phyloP scores from a whole-genome alignment of 2,888 invertebrate genomes.

The Drosophila maculinotata region DNA sequence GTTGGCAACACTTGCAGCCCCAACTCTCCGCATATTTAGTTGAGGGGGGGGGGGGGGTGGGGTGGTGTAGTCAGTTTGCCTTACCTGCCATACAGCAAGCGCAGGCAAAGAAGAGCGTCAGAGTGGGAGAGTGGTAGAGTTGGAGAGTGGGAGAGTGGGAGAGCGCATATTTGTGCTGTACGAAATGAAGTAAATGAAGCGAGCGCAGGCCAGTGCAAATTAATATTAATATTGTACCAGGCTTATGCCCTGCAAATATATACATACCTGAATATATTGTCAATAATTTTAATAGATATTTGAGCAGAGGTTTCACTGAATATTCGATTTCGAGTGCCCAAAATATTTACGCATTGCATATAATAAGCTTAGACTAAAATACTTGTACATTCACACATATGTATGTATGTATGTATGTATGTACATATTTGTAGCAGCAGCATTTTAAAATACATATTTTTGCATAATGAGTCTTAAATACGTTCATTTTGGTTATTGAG shows the following conservation, averaged over 20 bases:
- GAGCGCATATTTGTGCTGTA: constrained; percentile 13
- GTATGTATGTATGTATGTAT: not conserved
- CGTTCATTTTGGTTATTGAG: not conserved
- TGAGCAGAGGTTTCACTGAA: too few species aligned
- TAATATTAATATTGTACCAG: constrained; percentile 26
- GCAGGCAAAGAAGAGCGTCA: constrained; percentile 9
- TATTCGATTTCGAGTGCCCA: too few species aligned
- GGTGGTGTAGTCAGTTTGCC: constrained; percentile 56
- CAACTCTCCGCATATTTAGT: constrained; percentile 28
- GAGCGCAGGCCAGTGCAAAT: constrained; percentile 8
- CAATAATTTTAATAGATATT: too few species aligned
- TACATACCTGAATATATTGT: too few species aligned
- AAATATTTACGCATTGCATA: too few species aligned
- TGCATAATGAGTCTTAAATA: too few species aligned
- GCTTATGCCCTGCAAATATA: not conserved
- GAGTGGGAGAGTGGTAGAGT: too few species aligned
- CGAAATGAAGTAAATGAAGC: constrained; percentile 17
- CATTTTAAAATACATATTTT: not conserved
- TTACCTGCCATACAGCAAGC: constrained; percentile 49
- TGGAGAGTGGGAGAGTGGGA: not conserved
- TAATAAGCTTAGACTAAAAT: too few species aligned
- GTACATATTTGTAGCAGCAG: not conserved
- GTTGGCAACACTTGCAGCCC: constrained; percentile 63
- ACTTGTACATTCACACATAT: not conserved
- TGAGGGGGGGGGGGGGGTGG: not conserved